Evolutionary conservation across 2,797 vertebrate species (phyloP).

Genomic region (Melanotaenia maccullochi): DNA sequence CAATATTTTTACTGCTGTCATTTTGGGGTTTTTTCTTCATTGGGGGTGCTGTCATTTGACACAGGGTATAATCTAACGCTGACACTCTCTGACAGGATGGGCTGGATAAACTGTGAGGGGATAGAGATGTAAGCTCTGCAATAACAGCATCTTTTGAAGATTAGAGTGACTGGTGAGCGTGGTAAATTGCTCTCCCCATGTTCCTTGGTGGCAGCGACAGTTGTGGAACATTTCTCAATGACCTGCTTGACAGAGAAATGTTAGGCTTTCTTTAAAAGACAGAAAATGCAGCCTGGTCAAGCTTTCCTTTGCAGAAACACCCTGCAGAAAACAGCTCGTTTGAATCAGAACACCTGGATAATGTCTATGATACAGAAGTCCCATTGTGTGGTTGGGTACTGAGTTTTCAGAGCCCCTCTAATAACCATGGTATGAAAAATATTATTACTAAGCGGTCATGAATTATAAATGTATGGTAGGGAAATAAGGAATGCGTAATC

Average conservation of each 20-base stretch:
- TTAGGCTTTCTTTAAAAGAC: conserved; percentile 16
- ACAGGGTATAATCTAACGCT: conserved; percentile 61
- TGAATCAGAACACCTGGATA: neutral
- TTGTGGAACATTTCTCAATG: conserved; percentile 58
- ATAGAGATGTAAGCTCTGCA: conserved; percentile 41
- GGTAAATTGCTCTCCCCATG: conserved; percentile 66
- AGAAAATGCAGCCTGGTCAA: neutral
- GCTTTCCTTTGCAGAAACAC: conserved; percentile 21
- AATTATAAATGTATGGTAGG: too few relatives aligned
- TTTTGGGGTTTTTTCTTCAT: neutral
- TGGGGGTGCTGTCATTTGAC: conserved; percentile 25
- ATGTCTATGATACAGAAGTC: neutral
- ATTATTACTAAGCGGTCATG: neutral
- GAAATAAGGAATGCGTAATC: too few relatives aligned
- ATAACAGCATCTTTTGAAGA: conserved; percentile 71
- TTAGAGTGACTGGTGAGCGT: conserved; percentile 67
- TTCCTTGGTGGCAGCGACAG: conserved; percentile 47
- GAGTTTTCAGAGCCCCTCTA: too few relatives aligned
- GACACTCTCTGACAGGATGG: conserved; percentile 50
- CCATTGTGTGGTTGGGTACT: neutral
- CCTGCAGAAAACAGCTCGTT: neutral
- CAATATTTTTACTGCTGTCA: conserved; percentile 45
- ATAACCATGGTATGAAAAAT: too few relatives aligned
- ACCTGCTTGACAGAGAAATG: conserved; percentile 54
- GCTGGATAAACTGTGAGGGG: conserved; percentile 35